Evolutionary conservation across 2,113 vertebrate genomes (phyloP).

Genomic region (Calonectris borealis): DNA sequence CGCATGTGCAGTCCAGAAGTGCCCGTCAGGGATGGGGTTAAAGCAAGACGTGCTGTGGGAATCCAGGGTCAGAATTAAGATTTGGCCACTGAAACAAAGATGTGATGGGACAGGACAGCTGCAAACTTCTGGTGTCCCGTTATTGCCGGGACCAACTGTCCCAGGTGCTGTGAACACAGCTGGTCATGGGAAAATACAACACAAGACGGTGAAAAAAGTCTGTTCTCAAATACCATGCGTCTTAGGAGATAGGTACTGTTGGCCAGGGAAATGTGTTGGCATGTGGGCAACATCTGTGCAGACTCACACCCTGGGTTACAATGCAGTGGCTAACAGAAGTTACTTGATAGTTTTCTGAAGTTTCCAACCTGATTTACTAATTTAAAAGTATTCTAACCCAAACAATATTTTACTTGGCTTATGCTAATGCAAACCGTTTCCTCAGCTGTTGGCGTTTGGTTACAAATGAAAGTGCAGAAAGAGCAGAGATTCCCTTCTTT

Average conservation of each 20-base stretch:
- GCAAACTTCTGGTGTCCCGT: accelerated
- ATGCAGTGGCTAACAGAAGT: too few species aligned
- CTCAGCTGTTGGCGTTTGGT: background rate
- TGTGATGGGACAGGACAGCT: background rate
- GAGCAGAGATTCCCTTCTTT: background rate
- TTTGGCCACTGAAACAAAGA: background rate
- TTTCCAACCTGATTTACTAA: background rate
- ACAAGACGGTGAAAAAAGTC: too few species aligned
- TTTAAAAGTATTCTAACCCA: background rate
- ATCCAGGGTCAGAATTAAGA: background rate
- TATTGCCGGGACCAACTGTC: background rate
- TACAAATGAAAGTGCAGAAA: background rate
- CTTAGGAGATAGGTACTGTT: background rate
- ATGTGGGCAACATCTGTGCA: accelerated
- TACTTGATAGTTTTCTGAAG: background rate
- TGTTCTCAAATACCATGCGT: accelerated
- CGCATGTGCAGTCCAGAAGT: accelerated
- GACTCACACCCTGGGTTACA: background rate
- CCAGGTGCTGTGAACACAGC: background rate
- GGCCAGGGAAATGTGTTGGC: too few species aligned
- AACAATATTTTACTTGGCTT: background rate
- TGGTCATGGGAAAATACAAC: background rate
- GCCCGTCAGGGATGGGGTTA: background rate
- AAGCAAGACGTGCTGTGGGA: accelerated
- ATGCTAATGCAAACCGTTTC: background rate